Base-by-base conservation (phyloP, 2,888 invertebrate genomes). In the Lymantria dispar region DNA sequence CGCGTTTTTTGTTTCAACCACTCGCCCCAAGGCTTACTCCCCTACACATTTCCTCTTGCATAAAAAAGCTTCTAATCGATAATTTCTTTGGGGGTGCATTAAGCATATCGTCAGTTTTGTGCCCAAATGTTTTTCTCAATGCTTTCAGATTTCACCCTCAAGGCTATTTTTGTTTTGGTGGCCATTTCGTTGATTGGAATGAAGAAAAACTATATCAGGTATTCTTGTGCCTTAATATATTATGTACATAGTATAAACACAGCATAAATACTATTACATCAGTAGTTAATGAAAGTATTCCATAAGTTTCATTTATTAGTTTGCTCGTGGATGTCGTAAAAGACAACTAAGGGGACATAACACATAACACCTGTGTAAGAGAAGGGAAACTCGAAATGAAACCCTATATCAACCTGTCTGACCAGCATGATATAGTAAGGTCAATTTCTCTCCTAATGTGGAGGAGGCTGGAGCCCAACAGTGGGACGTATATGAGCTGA, bases 61-160 rank as follows among this genome's bases (percentile, higher is more conserved):
- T 91, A 91, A 91, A 91, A 91, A 91, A 91, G 91, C 89, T 87
- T 86, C 90, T 91, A 91, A 91, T 91, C 91, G 91, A 91, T 91
- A 91, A 91, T 91, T 91, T 91, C 86, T 91, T 88, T 91, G 91
- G 91, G 88, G 90, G 91, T 90, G 91, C 91, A 91, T 91, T 91
- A 91, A 88, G 90, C 90, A 91, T 91, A 91, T 88, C 88, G 89
- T 75, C 76, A 81, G 83, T 83, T 78, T 79, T 78, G 79, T 74
- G 74, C 77, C 69, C 85, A 80, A 85, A 80, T 84, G 88, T 87
- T 89, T 87, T 89, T 89, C 88, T 87, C 85, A 80, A 78, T 81
- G 82, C 85, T 86, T 85, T 83, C 81, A 87, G 88, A 85, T 82
- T 87, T 80, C 77, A 81, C 85, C 88, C 88, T 75, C 75, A 79